Evolutionary conservation across 1,140 invertebrate species (phyloP).

Genomic region (Rhizoglyphus robini): DNA sequence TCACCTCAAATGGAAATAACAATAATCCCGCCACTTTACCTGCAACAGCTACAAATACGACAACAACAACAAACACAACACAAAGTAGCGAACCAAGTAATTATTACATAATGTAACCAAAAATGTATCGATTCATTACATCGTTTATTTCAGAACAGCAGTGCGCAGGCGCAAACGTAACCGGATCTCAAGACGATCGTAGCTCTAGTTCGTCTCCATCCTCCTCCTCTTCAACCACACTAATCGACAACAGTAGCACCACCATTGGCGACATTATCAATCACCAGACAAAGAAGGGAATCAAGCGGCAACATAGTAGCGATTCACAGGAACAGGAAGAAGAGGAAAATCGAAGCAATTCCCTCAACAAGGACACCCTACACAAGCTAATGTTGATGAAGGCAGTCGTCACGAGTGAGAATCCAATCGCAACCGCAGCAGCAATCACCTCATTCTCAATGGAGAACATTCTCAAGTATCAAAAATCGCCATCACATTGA

Average conservation of each 20-base stretch:
- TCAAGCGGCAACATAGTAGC: not conserved
- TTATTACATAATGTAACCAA: no score
- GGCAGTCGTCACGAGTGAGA: not conserved
- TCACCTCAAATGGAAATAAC: no score
- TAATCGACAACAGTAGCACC: not conserved
- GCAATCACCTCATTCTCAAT: not conserved
- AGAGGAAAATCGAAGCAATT: not conserved
- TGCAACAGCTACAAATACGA: not conserved
- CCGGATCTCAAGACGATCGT: not conserved
- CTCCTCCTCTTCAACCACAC: not conserved
- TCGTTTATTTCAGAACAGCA: not conserved
- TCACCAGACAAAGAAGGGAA: not conserved
- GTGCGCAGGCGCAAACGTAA: not conserved
- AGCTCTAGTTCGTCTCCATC: not conserved
- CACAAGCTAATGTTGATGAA: not conserved
- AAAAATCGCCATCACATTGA: not conserved
- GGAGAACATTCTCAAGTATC: not conserved
- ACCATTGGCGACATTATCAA: not conserved
- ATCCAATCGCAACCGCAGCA: not conserved
- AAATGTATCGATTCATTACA: not conserved
- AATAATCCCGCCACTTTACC: not conserved
- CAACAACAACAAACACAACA: not conserved
- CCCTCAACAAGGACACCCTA: not conserved
- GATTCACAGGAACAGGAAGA: not conserved
- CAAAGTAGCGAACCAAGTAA: no score